A percentile compares a stretch with the other conserved stretches of the same genome.
Evolutionary conservation across 2,797 vertebrate genomes (phyloP).

Genomic region (Pangasius krempfi): DNA sequence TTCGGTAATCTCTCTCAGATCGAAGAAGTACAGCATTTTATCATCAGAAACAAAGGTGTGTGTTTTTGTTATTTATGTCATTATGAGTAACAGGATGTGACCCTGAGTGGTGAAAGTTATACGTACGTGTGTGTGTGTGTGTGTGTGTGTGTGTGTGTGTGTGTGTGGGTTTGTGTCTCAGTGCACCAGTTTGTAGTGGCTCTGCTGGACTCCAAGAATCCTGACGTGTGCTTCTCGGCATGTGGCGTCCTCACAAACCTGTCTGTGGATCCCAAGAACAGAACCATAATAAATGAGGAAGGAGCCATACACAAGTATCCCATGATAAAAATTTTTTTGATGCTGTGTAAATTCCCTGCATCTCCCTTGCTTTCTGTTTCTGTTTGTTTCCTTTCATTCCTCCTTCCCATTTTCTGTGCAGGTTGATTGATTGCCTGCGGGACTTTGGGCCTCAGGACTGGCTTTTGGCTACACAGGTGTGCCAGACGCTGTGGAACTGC

Average conservation of each 20-base stretch:
- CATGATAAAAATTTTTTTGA: not conserved
- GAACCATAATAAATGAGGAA: constrained; percentile 75
- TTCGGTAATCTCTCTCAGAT: constrained; percentile 91
- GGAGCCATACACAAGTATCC: constrained; percentile 74
- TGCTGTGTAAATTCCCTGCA: not conserved
- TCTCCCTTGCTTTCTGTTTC: not conserved
- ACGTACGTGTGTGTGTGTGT: constrained; percentile 2
- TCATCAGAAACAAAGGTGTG: constrained; percentile 86
- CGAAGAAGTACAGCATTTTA: constrained; percentile 83
- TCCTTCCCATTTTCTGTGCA: constrained; percentile 63
- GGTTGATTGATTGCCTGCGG: constrained; percentile 88
- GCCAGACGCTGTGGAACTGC: constrained; percentile 94
- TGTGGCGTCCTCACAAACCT: constrained; percentile 95
- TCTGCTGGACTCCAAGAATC: constrained; percentile 87
- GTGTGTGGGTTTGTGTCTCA: constrained; percentile 56
- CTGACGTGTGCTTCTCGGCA: constrained; percentile 89
- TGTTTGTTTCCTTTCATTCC: not conserved
- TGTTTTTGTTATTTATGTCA: not conserved
- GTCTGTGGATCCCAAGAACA: constrained; percentile 80
- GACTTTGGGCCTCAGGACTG: constrained; percentile 90
- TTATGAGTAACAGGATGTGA: not conserved
- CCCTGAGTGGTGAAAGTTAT: not conserved
- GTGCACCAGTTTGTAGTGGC: constrained; percentile 88
- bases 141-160: too few species aligned
- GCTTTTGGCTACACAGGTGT: constrained; percentile 89